phyloP scores from a whole-genome alignment of 2,797 vertebrate genomes.

The Helicolenus hilgendorfi region DNA sequence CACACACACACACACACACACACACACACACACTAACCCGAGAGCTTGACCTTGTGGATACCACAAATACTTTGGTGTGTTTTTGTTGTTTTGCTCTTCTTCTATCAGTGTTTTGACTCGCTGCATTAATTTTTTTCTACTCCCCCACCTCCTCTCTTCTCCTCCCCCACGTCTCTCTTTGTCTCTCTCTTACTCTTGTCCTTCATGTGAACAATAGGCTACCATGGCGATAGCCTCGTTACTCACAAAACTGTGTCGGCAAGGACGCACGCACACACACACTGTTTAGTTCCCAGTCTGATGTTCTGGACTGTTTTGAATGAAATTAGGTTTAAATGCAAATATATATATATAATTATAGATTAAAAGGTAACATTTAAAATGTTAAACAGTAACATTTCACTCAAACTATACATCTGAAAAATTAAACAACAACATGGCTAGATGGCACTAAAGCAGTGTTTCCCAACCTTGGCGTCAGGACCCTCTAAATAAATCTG shows the following conservation, averaged over 20 bases:
- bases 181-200: background rate
- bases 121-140: background rate
- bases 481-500: background rate
- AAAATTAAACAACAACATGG: background rate
- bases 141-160: background rate
- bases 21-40: background rate
- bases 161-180: background rate
- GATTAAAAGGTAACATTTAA: background rate
- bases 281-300: background rate
- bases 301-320: background rate
- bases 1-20: background rate
- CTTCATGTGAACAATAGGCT: slow-evolving; percentile 68
- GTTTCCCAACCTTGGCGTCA: background rate
- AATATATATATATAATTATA: background rate
- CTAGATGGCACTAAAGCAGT: background rate
- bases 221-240: slow-evolving; percentile 78
- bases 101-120: background rate
- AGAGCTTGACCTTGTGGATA: background rate
- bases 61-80: background rate
- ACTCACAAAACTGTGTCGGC: slow-evolving; percentile 59
- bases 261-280: background rate
- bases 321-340: background rate
- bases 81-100: background rate
- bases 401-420: too few relatives aligned
- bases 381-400: background rate